These are phyloP conservation scores for Furcifer pardalis DNA, from an alignment of 2,797 vertebrate species.

Conservation along the genomic window DNA sequence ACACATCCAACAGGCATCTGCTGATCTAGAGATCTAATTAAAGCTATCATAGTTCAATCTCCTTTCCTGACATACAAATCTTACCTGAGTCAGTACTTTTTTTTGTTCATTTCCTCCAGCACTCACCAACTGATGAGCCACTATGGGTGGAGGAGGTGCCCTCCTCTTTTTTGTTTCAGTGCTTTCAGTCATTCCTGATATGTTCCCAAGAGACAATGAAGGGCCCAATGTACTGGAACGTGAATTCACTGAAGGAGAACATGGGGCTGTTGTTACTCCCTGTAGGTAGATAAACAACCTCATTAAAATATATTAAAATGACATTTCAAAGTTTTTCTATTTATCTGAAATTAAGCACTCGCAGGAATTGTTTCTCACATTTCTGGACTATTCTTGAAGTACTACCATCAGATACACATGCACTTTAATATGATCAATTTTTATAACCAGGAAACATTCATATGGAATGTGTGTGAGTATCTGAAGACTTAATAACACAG, in stretches of 20 bases:
- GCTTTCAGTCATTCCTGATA: slow-evolving; percentile 81
- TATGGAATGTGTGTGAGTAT: neutral
- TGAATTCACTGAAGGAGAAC: slow-evolving; percentile 74
- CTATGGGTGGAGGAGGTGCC: slow-evolving; percentile 85
- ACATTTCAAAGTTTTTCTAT: neutral
- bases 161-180: slow-evolving; percentile 89
- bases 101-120: slow-evolving; percentile 39
- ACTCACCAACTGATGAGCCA: neutral
- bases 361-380: too few relatives aligned
- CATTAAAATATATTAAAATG: slow-evolving; percentile 47
- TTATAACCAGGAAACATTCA: neutral
- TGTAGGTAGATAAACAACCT: slow-evolving; percentile 67
- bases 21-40: neutral
- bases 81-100: slow-evolving; percentile 78
- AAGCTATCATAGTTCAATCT: neutral
- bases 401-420: neutral
- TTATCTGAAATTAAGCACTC: slow-evolving; percentile 30
- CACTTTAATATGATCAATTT: neutral
- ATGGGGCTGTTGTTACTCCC: slow-evolving; percentile 80
- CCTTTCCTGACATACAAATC: neutral
- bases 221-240: slow-evolving; percentile 81
- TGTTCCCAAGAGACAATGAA: slow-evolving; percentile 87
- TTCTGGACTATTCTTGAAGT: neutral
- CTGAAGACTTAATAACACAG: neutral
- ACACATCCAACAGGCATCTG: neutral